Base-by-base conservation (phyloP, 2,888 invertebrate genomes). In the Antitype chi region DNA sequence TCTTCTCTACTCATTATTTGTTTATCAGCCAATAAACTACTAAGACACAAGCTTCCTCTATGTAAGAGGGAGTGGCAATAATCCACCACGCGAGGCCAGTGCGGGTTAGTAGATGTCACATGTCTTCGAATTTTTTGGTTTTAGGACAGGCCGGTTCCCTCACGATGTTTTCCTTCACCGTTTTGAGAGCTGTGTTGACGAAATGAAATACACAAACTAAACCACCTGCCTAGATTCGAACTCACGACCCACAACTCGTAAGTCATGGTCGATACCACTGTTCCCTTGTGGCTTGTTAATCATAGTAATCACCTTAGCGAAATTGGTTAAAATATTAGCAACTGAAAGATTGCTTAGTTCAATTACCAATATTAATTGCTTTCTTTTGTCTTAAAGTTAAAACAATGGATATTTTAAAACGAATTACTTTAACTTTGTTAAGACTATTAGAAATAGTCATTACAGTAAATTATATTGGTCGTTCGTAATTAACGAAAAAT, bases 401-500 rank as follows among this genome's bases (percentile, higher is more conserved):
- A 74, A 79, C 76, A 81, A 79, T 55, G 20, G 32, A 15, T 0
- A 57, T 67, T 81, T 43, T 23, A 63, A 28, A 43, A 43, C 32
- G 0, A 32, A 55, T 64, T 49, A 74, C 47, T 28, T 23, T 38
- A n/a, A 9, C 9, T 53, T 53, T 1, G 13, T 49, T 20, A 53
- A 20, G 8, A n/a, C 38, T 4, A 66, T 64, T 43, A 49, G 8
- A 15, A 28, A 55, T 20, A 32, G 5, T 23, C 32, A 60, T 78
- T 59, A 23, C 0, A 49, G 9, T 59, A 67, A 67, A 38, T 38
- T 38, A 38, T 38, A 70, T 62, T 28, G 23, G 3, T 3, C 23
- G 32, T 53, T 5, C 15, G 32, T 59, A 79, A 81, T 83, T 72
- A 73, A 53, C 15, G 7, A 47, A 52, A 67, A 66, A 84, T 66